phyloP scores from a whole-genome alignment of 2,797 vertebrate species.

The Tragopan temminckii region DNA sequence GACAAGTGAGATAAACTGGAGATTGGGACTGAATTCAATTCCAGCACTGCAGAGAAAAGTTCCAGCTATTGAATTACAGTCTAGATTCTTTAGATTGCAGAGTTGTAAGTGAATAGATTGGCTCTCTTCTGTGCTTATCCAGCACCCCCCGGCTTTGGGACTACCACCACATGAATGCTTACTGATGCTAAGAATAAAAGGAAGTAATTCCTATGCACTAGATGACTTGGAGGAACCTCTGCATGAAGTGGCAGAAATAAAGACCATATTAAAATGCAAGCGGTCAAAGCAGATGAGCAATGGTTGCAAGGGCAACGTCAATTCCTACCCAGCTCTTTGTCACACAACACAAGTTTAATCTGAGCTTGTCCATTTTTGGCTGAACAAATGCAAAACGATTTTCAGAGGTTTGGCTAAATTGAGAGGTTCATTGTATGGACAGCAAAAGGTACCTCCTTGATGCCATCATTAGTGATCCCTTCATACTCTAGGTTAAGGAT shows the following conservation, averaged over 20 bases:
- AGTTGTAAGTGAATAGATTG: neutral
- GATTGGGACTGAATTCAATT: neutral
- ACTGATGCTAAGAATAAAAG: conserved; percentile 1
- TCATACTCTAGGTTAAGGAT: neutral
- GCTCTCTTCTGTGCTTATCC: neutral
- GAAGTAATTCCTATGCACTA: neutral
- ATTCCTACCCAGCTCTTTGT: neutral
- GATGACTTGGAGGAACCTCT: neutral
- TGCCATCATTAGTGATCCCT: fast-evolving
- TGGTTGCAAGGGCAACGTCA: neutral
- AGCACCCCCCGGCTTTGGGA: neutral
- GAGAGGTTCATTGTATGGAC: neutral
- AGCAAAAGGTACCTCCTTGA: neutral
- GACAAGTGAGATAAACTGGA: neutral
- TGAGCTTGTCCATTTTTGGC: neutral
- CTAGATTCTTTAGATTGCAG: conserved; percentile 1
- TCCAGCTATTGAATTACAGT: conserved; percentile 42
- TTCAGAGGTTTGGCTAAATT: neutral
- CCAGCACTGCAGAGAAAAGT: neutral
- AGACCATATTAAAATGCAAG: conserved; percentile 5
- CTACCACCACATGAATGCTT: neutral
- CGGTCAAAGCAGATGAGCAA: neutral
- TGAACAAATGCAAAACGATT: neutral
- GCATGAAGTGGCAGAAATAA: neutral
- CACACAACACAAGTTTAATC: neutral